These are phyloP conservation scores for Eulemur mongoz DNA, from an alignment of 2,797 vertebrate species.

Conservation along the genomic window DNA sequence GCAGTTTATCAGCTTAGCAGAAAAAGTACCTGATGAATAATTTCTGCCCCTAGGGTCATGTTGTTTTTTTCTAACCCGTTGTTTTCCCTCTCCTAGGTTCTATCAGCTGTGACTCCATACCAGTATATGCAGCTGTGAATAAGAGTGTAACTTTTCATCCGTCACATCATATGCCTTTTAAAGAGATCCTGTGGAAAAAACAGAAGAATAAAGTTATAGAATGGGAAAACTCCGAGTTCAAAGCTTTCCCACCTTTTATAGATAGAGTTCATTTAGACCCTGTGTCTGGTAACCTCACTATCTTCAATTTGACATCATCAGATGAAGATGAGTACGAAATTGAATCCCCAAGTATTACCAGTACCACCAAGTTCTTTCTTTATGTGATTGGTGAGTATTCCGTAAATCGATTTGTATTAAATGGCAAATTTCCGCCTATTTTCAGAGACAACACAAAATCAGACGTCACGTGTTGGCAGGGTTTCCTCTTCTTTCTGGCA, in stretches of 20 bases:
- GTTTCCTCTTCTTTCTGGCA: neutral
- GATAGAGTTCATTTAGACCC: fast-evolving
- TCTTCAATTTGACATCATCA: neutral
- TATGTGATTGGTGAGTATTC: slow-evolving; percentile 23
- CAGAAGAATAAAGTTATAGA: neutral
- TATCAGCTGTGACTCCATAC: fast-evolving
- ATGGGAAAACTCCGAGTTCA: fast-evolving
- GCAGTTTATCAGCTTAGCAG: neutral
- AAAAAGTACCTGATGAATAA: neutral
- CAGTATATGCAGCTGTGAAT: fast-evolving
- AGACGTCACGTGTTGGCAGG: neutral
- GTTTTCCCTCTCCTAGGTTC: neutral
- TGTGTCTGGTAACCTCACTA: neutral
- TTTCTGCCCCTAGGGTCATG: neutral
- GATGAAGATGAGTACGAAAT: neutral
- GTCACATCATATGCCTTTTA: fast-evolving
- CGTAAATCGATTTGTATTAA: neutral
- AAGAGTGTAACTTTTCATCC: neutral
- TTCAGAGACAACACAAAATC: neutral
- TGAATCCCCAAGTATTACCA: fast-evolving
- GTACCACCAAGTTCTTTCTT: fast-evolving
- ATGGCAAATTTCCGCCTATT: neutral
- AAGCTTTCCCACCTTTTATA: fast-evolving
- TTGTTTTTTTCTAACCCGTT: neutral
- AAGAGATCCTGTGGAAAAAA: slow-evolving; percentile 17